Conservation (phyloP, 2,797 vertebrate genomes). For the Dromococcyx pavoninus region DNA sequence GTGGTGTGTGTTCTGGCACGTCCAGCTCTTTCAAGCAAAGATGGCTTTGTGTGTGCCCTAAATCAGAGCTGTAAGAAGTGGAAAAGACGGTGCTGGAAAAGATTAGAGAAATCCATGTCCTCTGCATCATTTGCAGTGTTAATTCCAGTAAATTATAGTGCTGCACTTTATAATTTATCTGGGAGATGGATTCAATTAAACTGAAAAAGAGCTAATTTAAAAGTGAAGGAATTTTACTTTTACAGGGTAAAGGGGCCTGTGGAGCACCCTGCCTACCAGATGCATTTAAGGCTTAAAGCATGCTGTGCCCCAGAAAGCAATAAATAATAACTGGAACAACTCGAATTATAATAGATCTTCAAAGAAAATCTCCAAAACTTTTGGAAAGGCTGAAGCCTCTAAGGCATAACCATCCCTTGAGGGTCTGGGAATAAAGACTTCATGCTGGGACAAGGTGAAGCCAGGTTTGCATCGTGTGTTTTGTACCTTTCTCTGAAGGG, state of each 20-base stretch:
- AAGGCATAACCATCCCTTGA: neutral
- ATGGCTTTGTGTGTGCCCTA: neutral
- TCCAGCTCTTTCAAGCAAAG: neutral
- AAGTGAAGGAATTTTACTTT: slow-evolving; percentile 11
- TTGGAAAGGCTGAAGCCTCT: neutral
- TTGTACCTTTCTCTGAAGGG: neutral
- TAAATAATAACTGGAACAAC: slow-evolving; percentile 12
- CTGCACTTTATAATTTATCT: slow-evolving; percentile 34
- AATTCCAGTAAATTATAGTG: slow-evolving; percentile 9
- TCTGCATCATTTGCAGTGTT: neutral
- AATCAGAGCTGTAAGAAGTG: neutral
- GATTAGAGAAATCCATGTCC: neutral
- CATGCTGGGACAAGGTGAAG: neutral
- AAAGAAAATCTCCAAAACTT: neutral
- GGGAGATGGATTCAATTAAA: slow-evolving; percentile 37
- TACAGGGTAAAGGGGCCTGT: neutral
- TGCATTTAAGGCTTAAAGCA: slow-evolving; percentile 32
- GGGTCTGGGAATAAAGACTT: neutral
- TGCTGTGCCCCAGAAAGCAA: slow-evolving; percentile 6
- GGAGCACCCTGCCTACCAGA: neutral
- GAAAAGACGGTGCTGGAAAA: neutral
- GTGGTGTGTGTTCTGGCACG: neutral
- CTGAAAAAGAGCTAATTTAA: slow-evolving; percentile 45
- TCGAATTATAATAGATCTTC: neutral
- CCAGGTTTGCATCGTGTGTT: accelerated